A percentile compares a stretch with the other conserved stretches of the same genome.
Conservation (phyloP, 1,140 invertebrate genomes). For the Cydia fagiglandana region DNA sequence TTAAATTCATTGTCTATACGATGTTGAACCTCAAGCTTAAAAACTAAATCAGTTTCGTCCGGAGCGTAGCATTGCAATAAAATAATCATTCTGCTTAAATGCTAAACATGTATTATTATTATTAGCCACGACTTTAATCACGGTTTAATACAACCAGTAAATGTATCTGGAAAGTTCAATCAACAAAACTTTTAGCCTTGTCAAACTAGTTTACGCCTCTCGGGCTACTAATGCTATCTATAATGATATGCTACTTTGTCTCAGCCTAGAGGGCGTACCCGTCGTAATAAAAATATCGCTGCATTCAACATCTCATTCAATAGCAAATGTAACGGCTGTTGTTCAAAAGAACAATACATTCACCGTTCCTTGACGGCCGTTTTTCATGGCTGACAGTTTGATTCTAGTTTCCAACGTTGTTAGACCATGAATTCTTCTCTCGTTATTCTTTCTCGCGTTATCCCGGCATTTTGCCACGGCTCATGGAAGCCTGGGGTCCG, state of each 20-base stretch:
- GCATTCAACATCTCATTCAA: conserved; percentile 12
- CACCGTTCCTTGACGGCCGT: neutral
- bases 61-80: too few species aligned
- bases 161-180: too few species aligned
- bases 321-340: neutral
- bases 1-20: too few species aligned
- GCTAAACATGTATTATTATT: too few species aligned
- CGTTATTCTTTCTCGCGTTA: neutral
- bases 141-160: too few species aligned
- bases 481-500: neutral
- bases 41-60: too few species aligned
- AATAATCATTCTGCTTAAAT: too few species aligned
- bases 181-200: neutral
- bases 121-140: too few species aligned
- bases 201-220: neutral
- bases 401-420: neutral
- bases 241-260: conserved; percentile 14
- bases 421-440: neutral
- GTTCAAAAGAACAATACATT: conserved; percentile 15
- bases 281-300: neutral
- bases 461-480: too few species aligned
- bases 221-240: conserved; percentile 1
- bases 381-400: conserved; percentile 4
- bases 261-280: neutral
- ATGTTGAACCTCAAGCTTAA: too few species aligned